Percentiles rank a stretch among this genome's conserved stretches.
Evolutionary conservation across 2,888 invertebrate genomes (phyloP).

Genomic region (Plagodis pulveraria): DNA sequence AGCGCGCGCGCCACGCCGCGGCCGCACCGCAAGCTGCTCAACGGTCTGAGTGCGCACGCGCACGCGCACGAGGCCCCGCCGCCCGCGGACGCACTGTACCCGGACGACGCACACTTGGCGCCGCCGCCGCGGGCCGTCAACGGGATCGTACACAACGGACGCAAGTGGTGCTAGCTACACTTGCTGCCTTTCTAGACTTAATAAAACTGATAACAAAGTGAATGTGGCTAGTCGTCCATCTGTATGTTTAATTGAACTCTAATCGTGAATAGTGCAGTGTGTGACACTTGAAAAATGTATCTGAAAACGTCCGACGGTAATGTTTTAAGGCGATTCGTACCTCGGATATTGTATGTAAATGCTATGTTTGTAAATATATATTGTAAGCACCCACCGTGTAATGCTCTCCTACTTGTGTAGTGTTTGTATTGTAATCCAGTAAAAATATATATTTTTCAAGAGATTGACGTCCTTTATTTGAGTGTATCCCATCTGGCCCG

Average conservation of each 20-base stretch:
- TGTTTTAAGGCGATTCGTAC: constrained; percentile 2
- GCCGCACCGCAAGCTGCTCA: constrained; percentile 58
- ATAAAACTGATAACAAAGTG: no score
- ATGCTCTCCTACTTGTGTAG: constrained; percentile 49
- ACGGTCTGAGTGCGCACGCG: constrained; percentile 56
- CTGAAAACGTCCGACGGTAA: no score
- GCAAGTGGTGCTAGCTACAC: constrained; percentile 38
- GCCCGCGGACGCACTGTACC: constrained; percentile 74
- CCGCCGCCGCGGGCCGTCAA: constrained; percentile 36
- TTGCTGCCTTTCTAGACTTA: no score
- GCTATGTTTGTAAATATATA: constrained; percentile 48
- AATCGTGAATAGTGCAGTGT: no score
- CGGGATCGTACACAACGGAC: constrained; percentile 47
- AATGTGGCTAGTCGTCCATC: no score
- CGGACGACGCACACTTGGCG: constrained; percentile 53
- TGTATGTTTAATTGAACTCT: no score
- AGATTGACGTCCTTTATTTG: no score
- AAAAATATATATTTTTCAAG: background rate
- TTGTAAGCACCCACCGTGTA: constrained; percentile 64
- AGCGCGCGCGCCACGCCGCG: constrained; percentile 70
- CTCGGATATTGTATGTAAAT: constrained; percentile 5
- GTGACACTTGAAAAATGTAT: no score
- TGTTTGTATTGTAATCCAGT: background rate
- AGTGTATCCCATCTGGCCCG: no score
- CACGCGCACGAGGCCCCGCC: constrained; percentile 55